Evolutionary conservation across 64 coral and sea anemone genomes (phyloP).

Genomic region (Catalaphyllia jardinei): DNA sequence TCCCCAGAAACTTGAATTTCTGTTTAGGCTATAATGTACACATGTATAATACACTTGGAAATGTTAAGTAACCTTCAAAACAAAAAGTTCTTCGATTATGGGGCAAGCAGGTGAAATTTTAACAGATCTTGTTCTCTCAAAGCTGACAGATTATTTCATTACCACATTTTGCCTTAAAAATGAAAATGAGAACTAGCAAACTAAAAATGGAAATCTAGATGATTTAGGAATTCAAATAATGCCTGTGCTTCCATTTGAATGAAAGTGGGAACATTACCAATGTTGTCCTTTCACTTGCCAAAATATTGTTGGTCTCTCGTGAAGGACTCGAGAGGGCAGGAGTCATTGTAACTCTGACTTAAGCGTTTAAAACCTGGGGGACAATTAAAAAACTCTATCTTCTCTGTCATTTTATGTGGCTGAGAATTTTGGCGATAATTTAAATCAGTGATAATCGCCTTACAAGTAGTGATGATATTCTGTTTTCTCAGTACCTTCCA

Average conservation of each 20-base stretch:
- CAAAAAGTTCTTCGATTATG: not conserved
- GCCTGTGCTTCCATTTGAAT: not conserved
- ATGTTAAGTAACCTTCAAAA: not conserved
- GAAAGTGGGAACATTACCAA: not conserved
- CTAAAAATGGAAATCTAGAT: not conserved
- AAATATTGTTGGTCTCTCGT: not conserved
- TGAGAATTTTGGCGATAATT: too few relatives aligned
- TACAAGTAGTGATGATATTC: too few relatives aligned
- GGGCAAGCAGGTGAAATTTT: slow-evolving; percentile 11
- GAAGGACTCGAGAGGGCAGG: not conserved
- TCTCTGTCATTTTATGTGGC: not conserved
- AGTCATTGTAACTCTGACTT: too few relatives aligned
- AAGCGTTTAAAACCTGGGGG: not conserved
- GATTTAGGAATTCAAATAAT: not conserved
- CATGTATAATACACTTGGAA: not conserved
- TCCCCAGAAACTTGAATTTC: too few relatives aligned
- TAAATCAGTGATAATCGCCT: too few relatives aligned
- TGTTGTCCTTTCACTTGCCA: not conserved
- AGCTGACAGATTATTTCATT: not conserved
- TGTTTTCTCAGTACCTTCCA: too few relatives aligned
- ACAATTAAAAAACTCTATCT: not conserved
- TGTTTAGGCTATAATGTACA: too few relatives aligned
- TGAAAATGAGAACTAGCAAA: not conserved
- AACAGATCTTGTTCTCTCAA: not conserved
- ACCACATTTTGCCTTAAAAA: slow-evolving; percentile 12